Conservation (phyloP, 2,888 invertebrate genomes). For the Hypomecis atomaria region DNA sequence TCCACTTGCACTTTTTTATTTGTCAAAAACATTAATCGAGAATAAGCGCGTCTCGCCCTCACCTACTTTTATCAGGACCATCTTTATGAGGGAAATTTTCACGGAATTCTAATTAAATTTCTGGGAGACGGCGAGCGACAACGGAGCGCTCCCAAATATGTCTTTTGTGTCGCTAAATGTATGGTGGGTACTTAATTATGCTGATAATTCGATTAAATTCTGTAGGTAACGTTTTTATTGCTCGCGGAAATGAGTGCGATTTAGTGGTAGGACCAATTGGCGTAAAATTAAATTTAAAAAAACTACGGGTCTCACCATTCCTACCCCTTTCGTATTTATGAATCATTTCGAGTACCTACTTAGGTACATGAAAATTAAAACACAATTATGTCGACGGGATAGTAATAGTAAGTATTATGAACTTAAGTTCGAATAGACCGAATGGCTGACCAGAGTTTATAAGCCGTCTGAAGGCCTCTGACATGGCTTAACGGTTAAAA, state of each 20-base stretch:
- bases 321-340: too few relatives aligned
- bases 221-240: constrained; percentile 14
- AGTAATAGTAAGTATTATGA: too few relatives aligned
- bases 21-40: constrained; percentile 15
- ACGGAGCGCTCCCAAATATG: constrained; percentile 42
- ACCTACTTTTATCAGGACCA: constrained; percentile 65
- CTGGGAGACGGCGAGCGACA: constrained; percentile 62
- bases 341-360: too few relatives aligned
- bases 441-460: too few relatives aligned
- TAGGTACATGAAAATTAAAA: too few relatives aligned
- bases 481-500: too few relatives aligned
- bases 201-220: constrained; percentile 25
- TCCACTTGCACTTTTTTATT: too few relatives aligned
- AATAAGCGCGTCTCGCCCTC: constrained; percentile 41
- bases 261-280: constrained; percentile 13
- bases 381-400: too few relatives aligned
- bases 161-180: constrained; percentile 34
- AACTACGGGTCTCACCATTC: too few relatives aligned
- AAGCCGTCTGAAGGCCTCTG: too few relatives aligned
- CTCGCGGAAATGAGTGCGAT: neutral
- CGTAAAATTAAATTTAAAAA: neutral
- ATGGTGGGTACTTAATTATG: constrained; percentile 29
- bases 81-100: constrained; percentile 73
- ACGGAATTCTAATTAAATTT: constrained; percentile 77
- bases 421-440: too few relatives aligned